Evolutionary conservation across 2,888 invertebrate genomes (phyloP).

Genomic region (Gymnocheta viridis): DNA sequence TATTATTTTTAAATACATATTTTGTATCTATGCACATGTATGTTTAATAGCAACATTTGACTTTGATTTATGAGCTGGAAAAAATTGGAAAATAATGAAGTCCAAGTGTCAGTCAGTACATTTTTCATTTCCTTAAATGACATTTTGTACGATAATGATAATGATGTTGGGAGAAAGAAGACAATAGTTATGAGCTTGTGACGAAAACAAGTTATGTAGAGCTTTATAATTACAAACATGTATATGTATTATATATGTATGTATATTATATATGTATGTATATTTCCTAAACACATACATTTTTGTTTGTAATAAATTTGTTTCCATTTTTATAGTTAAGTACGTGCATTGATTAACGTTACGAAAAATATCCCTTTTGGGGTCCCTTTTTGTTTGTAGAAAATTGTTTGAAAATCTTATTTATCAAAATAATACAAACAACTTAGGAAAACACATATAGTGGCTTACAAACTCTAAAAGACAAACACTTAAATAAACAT

Average conservation of each 20-base stretch:
- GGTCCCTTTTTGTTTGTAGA: conserved; percentile 4
- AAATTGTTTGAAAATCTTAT: conserved; percentile 27
- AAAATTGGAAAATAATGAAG: conserved; percentile 71
- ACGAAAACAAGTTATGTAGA: conserved; percentile 41
- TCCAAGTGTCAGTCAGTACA: conserved; percentile 67
- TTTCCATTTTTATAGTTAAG: conserved; percentile 18
- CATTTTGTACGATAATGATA: conserved; percentile 22
- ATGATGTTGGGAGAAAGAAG: conserved; percentile 25
- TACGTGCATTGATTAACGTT: conserved; percentile 20
- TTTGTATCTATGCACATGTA: not conserved
- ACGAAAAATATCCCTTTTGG: conserved; percentile 39
- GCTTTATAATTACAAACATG: conserved; percentile 9
- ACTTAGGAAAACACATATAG: not conserved
- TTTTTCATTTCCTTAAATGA: conserved; percentile 64
- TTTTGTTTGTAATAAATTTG: conserved; percentile 3
- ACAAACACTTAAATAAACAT: conserved; percentile 21
- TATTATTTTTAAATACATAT: conserved; percentile 32
- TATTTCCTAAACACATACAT: not conserved
- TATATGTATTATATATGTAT: too few species aligned
- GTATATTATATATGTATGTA: too few species aligned
- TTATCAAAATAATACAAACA: conserved; percentile 47
- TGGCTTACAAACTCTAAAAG: not conserved
- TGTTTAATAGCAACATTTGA: conserved; percentile 50
- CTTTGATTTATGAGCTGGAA: conserved; percentile 72
- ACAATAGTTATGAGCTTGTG: conserved; percentile 52